Conservation (phyloP, 2,113 vertebrate genomes). For the Quiscalus mexicanus region DNA sequence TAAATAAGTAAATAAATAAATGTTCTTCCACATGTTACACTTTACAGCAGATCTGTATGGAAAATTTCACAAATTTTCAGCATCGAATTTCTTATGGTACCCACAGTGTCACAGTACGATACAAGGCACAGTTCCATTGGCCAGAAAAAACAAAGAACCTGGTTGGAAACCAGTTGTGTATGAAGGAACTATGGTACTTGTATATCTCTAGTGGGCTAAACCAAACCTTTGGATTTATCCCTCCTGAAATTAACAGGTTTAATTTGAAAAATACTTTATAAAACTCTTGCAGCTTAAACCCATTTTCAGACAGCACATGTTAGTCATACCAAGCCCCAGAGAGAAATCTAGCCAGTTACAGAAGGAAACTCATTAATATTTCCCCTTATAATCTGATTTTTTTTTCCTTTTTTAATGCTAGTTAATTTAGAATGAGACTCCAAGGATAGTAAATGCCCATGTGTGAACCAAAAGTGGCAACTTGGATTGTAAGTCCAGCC, state of each 20-base stretch:
- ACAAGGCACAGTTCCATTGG: accelerated
- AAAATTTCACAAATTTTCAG: neutral
- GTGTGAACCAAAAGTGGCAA: neutral
- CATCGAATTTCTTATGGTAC: neutral
- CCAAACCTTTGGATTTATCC: neutral
- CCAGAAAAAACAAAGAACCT: neutral
- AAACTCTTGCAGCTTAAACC: neutral
- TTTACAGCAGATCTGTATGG: neutral
- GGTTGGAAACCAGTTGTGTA: neutral
- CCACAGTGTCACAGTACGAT: neutral
- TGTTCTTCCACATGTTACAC: neutral
- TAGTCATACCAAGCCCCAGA: neutral
- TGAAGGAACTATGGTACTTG: neutral
- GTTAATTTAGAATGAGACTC: neutral
- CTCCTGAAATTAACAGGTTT: neutral
- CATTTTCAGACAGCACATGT: neutral
- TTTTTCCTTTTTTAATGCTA: neutral
- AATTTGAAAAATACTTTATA: neutral
- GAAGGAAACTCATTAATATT: conserved; percentile 9
- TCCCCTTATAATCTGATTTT: neutral
- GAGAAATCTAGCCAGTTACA: neutral
- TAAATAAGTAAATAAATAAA: neutral
- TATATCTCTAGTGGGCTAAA: neutral
- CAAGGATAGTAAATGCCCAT: neutral
- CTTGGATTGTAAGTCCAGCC: neutral